Evolutionary conservation across 1,140 invertebrate species (phyloP), one percentile per base, ranked within the genome.

Genomic region (Colletes gigas): DNA sequence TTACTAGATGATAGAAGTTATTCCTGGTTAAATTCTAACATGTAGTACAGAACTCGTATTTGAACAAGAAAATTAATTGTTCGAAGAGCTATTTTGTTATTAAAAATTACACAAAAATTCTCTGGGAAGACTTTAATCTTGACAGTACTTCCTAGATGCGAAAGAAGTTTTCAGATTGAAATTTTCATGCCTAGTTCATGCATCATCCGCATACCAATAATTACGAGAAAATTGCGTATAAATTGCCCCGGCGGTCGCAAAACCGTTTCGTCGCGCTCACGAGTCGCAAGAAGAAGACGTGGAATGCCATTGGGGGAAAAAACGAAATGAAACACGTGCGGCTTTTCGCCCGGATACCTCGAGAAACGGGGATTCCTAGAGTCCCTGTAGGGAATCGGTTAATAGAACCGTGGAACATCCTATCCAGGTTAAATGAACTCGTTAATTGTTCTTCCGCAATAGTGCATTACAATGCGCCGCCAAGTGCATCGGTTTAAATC

Each of bases 391-490:
- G 15, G 60, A 55, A 39, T 50, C 70, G 55, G 77, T 17, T 78
- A 78, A 78, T 73, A 78, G 69, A 72, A 19, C 77, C 77, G 39
- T 39, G 50, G 69, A 73, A 65, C 50, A 73, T 47, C 47, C 57
- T 17, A 54, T 54, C 50, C 50, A 78, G 55, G 77, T 73, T 65
- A 78, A 78, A 78, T 78, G 77, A 78, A 78, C 77, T 78, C 60
- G 77, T 78, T 78, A 72, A 78, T 78, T 78, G 77, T 78, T 78
- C 77, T 72, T 73, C 77, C 77, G 50, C 59, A 65, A 78, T 78
- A 78, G 57, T 17, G 68, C 57, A 63, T 54, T 39, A 39, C 77
- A 65, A 73, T n/a, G 68, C 15, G 76, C 68, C 72, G 21, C 76
- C 30, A 6, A 41, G 76, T 71, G 76, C 76, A 71, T 78, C 76